These are phyloP conservation scores for Sarcophaga carnaria DNA, from an alignment of 2,888 invertebrate genomes.

Conservation along the genomic window DNA sequence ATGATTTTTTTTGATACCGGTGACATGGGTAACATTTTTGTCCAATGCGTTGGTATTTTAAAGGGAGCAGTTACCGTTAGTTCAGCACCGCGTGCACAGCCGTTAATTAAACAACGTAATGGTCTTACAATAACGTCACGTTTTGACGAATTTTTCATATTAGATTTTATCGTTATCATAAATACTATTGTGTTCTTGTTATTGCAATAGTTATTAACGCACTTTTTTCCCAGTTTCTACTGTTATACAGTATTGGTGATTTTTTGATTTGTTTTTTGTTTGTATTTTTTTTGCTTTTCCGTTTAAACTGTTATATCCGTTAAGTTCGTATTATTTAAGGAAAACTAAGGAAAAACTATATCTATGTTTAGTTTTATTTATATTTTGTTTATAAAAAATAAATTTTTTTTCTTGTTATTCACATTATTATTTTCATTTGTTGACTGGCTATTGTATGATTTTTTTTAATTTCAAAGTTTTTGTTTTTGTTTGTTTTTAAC, in stretches of 20 bases:
- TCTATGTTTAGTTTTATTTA: not conserved
- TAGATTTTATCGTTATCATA: conserved; percentile 46
- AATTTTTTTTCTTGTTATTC: not conserved
- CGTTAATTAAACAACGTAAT: conserved; percentile 77
- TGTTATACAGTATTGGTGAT: not conserved
- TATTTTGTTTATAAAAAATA: not conserved
- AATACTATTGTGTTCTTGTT: not conserved
- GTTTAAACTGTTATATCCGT: not conserved
- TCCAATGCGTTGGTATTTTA: conserved; percentile 79
- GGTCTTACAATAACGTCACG: conserved; percentile 75
- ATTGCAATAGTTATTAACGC: not conserved
- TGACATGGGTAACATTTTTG: conserved; percentile 79
- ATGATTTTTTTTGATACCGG: conserved; percentile 78
- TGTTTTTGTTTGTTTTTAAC: not conserved
- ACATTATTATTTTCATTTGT: conserved; percentile 2
- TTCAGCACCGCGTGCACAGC: conserved; percentile 77
- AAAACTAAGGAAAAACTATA: not conserved
- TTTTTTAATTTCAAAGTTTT: conserved; percentile 1
- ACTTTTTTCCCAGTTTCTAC: not conserved
- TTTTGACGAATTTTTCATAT: conserved; percentile 76
- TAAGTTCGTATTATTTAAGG: not conserved
- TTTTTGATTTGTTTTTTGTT: too few species aligned
- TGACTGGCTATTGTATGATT: not conserved
- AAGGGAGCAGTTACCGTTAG: conserved; percentile 76
- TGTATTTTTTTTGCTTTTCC: not conserved